Percentiles rank a stretch among this genome's conserved stretches.
phyloP scores from a whole-genome alignment of 2,797 vertebrate species.

The Amphiprion clarkii region DNA sequence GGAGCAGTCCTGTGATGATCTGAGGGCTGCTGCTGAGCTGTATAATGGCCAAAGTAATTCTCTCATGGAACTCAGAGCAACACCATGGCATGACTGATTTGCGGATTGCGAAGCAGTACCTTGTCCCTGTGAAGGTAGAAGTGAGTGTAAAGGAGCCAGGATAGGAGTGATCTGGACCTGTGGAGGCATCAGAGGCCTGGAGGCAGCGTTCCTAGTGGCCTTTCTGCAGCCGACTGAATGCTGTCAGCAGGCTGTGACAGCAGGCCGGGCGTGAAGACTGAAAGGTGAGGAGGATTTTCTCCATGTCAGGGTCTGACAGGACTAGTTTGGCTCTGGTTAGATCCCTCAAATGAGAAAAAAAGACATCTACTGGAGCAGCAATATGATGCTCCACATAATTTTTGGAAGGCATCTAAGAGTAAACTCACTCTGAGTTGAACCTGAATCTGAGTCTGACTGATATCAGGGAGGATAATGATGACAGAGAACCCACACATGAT shows the following conservation, averaged over 20 bases:
- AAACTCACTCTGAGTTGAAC: not conserved
- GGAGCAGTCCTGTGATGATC: not conserved
- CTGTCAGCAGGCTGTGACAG: constrained; percentile 51
- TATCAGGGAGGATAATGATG: constrained; percentile 37
- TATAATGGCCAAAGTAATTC: constrained; percentile 8
- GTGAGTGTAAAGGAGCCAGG: not conserved
- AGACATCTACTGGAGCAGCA: not conserved
- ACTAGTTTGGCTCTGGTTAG: constrained; percentile 3
- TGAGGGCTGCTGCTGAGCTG: not conserved
- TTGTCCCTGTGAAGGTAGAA: constrained; percentile 12
- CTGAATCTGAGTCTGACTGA: constrained; percentile 24
- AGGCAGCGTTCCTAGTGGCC: constrained; percentile 18
- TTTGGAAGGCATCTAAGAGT: not conserved
- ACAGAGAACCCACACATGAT: constrained; percentile 19
- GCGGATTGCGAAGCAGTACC: constrained; percentile 29
- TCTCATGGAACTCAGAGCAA: constrained; percentile 16
- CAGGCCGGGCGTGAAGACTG: constrained; percentile 16
- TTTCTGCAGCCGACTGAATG: constrained; percentile 40
- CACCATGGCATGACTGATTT: constrained; percentile 15
- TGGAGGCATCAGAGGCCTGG: constrained; percentile 1
- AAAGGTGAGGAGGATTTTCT: constrained; percentile 34
- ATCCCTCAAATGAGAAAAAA: not conserved
- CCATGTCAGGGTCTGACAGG: constrained; percentile 30
- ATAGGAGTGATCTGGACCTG: constrained; percentile 6
- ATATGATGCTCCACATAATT: not conserved